Conservation (phyloP, 2,113 vertebrate species). For the Carassius gibelio region DNA sequence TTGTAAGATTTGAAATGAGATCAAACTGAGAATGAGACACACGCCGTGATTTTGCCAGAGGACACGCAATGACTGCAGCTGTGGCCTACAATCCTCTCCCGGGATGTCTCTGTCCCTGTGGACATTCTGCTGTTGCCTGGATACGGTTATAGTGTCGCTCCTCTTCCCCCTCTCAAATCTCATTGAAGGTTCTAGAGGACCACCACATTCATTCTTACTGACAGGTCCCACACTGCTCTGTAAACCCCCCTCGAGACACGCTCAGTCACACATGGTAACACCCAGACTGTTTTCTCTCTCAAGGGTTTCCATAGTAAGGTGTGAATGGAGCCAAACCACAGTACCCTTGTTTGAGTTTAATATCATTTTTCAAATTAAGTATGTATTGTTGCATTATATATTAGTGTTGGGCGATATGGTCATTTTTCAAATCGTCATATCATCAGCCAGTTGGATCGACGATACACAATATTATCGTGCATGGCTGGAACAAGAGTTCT, state of each 20-base stretch:
- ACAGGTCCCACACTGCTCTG: slow-evolving; percentile 31
- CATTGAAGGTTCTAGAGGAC: slow-evolving; percentile 41
- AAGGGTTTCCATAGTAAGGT: background rate
- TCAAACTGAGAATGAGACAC: slow-evolving; percentile 40
- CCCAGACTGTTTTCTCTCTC: slow-evolving; percentile 1
- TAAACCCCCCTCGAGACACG: background rate
- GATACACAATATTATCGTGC: too few species aligned
- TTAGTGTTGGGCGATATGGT: background rate
- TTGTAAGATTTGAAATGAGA: slow-evolving; percentile 24
- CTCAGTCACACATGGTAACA: background rate
- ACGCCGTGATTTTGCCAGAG: background rate
- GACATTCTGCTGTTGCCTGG: slow-evolving; percentile 57
- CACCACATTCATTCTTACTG: slow-evolving; percentile 32
- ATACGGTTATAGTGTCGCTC: slow-evolving; percentile 48
- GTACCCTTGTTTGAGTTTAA: background rate
- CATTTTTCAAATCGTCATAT: too few species aligned
- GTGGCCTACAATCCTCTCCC: slow-evolving; percentile 20
- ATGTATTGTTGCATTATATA: background rate
- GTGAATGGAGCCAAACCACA: background rate
- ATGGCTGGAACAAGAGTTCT: too few species aligned
- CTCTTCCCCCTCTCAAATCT: slow-evolving; percentile 30
- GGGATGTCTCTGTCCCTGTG: slow-evolving; percentile 34
- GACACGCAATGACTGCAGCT: slow-evolving; percentile 39
- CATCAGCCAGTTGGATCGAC: too few species aligned
- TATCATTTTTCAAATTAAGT: background rate